Percentiles rank a stretch among this genome's conserved stretches.
Evolutionary conservation across 2,888 invertebrate species (phyloP).

Genomic region (Monoplex corrugatus): DNA sequence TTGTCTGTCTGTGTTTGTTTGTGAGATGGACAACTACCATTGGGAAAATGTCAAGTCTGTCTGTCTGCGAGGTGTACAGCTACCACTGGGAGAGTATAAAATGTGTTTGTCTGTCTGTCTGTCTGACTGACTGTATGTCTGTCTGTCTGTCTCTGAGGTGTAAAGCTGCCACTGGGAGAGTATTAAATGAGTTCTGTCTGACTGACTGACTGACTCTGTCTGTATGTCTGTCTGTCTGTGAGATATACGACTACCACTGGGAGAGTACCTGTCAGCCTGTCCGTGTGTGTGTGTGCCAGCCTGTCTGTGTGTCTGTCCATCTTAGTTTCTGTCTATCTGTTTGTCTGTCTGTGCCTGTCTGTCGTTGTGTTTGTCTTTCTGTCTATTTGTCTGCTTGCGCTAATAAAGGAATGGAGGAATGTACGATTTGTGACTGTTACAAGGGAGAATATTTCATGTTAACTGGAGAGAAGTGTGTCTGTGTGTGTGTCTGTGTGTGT

Average conservation of each 20-base stretch:
- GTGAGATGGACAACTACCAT: conserved; percentile 99
- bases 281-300: not conserved
- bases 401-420: too few relatives aligned
- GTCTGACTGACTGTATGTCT: not conserved
- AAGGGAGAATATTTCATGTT: too few relatives aligned
- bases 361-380: too few relatives aligned
- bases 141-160: conserved; percentile 87
- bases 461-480: too few relatives aligned
- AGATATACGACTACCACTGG: not conserved
- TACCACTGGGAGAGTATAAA: conserved; percentile 87
- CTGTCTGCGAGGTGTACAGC: not conserved
- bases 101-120: conserved; percentile 82
- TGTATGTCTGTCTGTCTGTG: too few relatives aligned
- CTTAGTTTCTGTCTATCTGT: too few relatives aligned
- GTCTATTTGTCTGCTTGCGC: too few relatives aligned
- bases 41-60: conserved; percentile 91
- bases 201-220: too few relatives aligned
- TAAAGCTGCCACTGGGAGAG: conserved; percentile 95
- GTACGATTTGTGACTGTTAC: too few relatives aligned
- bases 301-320: not conserved
- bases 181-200: conserved; percentile 87
- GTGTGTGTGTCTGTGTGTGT: too few relatives aligned
- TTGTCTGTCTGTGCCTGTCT: too few relatives aligned
- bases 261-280: not conserved
- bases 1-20: too few relatives aligned